Evolutionary conservation across 2,797 vertebrate genomes (phyloP).

Genomic region (Hydrophis major): DNA sequence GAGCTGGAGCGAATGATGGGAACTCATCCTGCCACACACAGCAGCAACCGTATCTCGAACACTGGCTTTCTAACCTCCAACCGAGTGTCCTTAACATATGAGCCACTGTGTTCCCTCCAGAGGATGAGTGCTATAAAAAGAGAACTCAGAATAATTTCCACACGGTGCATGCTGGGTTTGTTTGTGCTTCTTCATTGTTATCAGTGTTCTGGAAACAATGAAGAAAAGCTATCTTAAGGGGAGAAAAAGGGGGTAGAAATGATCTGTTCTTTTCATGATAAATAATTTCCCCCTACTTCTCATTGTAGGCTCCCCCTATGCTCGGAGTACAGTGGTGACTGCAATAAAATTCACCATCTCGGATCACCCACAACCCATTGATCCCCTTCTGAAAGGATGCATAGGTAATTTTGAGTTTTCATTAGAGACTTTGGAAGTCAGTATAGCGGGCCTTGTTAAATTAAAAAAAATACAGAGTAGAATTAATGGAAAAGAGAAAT

Average conservation of each 20-base stretch:
- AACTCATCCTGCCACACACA: background rate
- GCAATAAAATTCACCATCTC: slow-evolving; percentile 91
- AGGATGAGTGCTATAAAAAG: background rate
- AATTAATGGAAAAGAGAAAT: background rate
- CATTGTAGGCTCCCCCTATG: slow-evolving; percentile 79
- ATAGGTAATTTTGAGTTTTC: slow-evolving; percentile 74
- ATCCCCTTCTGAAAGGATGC: slow-evolving; percentile 84
- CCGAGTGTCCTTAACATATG: background rate
- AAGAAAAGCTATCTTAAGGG: background rate
- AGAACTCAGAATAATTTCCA: background rate
- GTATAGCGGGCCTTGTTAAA: accelerated
- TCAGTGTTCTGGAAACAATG: background rate
- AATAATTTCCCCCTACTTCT: background rate
- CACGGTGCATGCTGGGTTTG: background rate
- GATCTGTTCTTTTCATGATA: background rate
- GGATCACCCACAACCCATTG: slow-evolving; percentile 87
- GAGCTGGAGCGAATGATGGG: background rate
- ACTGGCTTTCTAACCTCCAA: background rate
- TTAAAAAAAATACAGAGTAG: background rate
- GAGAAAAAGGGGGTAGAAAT: background rate
- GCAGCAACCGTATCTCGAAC: background rate
- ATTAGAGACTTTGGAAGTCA: background rate
- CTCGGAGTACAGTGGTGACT: slow-evolving; percentile 87
- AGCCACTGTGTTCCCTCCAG: background rate
- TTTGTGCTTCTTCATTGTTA: background rate